phyloP scores from a whole-genome alignment of 2,113 vertebrate genomes.

The Nerophis lumbriciformis region DNA sequence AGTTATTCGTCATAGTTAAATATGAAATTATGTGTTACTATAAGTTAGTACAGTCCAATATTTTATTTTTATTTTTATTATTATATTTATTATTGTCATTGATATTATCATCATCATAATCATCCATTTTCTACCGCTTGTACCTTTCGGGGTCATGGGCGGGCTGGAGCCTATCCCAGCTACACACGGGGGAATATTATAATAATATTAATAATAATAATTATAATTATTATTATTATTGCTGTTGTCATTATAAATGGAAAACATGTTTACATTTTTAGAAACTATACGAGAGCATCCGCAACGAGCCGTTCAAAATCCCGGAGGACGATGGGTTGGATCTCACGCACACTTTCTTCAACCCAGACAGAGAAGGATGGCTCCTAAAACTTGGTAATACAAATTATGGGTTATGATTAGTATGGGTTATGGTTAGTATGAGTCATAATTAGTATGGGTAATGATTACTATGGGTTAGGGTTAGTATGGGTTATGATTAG shows the following conservation, averaged over 20 bases:
- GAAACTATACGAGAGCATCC: constrained; percentile 92
- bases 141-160: too few relatives aligned
- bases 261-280: constrained; percentile 14
- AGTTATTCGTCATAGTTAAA: too few relatives aligned
- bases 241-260: not conserved
- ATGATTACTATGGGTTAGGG: too few relatives aligned
- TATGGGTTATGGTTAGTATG: too few relatives aligned
- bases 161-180: too few relatives aligned
- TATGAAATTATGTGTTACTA: not conserved
- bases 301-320: constrained; percentile 90
- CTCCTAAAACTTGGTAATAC: constrained; percentile 88
- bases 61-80: not conserved
- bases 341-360: constrained; percentile 95
- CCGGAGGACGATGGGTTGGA: constrained; percentile 92
- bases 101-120: too few relatives aligned
- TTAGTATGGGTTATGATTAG: too few relatives aligned
- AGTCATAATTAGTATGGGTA: too few relatives aligned
- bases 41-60: not conserved
- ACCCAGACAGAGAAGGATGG: constrained; percentile 92
- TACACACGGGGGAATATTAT: not conserved
- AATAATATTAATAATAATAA: not conserved
- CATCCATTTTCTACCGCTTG: too few relatives aligned
- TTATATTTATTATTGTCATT: not conserved
- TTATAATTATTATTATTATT: not conserved
- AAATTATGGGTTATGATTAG: too few relatives aligned